Evolutionary conservation across 2,888 invertebrate genomes (phyloP), one percentile per base, ranked within the genome.

Genomic region (Nezara viridula): DNA sequence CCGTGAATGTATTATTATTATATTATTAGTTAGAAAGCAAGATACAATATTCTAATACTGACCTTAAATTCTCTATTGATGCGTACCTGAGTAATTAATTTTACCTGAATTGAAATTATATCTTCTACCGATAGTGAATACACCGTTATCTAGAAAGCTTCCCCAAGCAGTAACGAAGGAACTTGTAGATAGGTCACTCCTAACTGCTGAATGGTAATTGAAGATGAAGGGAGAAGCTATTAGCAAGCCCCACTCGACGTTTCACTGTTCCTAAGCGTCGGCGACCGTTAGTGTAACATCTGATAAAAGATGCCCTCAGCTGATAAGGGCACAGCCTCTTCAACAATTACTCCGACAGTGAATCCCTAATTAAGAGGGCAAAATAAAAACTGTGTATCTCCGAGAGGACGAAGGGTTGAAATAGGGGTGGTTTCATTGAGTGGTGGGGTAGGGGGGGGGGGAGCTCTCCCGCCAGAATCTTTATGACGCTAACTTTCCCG

Each of bases 401-500:
- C 49, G 32, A 40, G 87, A 44, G 87, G 55, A 21, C 52, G 86
- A 52, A 37, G 55, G 55, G 55, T 37, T 60, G 44, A 37, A 60
- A 60, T 37, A 47, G 66, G 55, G 87, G 60, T 66, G 60, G 44
- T 47, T 50, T 52, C 87, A 37, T 60, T 52, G 44, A 60, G 87
- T 40, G 55, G 44, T n/a, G 55, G 66, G 55, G 60, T 16, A 40
- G 66, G 87, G 60, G 55, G 44, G 66, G 87, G 60, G 55, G 44
- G 24, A 66, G 14, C 32, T 24, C 55, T 66, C 55, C 55, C 86
- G 50, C 50, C 32, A 47, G 49, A 86, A 86, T 88, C 88, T 88
- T 88, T 88, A 88, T 88, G 88, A 88, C 60, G 50, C 88, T 77
- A 88, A 88, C 88, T 88, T 88, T 73, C 73, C 88, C 88, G 88